Evolutionary conservation across 2,888 invertebrate species (phyloP).

Genomic region (Ophion ventricosus): DNA sequence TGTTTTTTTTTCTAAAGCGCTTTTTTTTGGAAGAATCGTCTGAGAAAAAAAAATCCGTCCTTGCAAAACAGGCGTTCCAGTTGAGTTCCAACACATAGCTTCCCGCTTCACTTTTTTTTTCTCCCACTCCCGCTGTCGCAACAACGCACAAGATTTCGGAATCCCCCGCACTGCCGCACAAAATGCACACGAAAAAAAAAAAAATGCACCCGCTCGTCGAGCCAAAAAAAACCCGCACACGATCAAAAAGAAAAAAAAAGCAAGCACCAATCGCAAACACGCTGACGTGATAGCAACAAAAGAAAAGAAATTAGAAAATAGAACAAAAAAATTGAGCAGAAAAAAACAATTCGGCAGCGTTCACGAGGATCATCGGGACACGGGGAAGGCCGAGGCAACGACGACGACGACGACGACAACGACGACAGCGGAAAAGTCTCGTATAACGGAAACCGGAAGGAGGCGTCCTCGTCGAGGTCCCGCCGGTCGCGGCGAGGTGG

Average conservation of each 20-base stretch:
- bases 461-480: conserved; percentile 71
- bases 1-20: too few relatives aligned
- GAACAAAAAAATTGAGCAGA: conserved; percentile 34
- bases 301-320: background rate
- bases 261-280: conserved; percentile 22
- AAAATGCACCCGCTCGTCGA: background rate
- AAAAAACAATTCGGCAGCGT: conserved; percentile 74
- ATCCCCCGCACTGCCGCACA: too few relatives aligned
- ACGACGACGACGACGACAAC: background rate
- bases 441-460: conserved; percentile 50
- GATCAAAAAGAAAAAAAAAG: conserved; percentile 29
- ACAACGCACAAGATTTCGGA: background rate
- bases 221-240: conserved; percentile 29
- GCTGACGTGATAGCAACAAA: conserved; percentile 1
- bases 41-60: too few relatives aligned
- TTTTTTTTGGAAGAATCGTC: too few relatives aligned
- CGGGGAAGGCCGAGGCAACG: conserved; percentile 71
- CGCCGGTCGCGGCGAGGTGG: conserved; percentile 77
- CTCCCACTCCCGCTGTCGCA: background rate
- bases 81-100: background rate
- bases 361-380: conserved; percentile 78
- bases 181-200: background rate
- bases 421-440: background rate
- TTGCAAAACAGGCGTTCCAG: background rate
- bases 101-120: background rate